Conservation (phyloP, 2,797 vertebrate species). For the Gymnothorax javanicus region DNA sequence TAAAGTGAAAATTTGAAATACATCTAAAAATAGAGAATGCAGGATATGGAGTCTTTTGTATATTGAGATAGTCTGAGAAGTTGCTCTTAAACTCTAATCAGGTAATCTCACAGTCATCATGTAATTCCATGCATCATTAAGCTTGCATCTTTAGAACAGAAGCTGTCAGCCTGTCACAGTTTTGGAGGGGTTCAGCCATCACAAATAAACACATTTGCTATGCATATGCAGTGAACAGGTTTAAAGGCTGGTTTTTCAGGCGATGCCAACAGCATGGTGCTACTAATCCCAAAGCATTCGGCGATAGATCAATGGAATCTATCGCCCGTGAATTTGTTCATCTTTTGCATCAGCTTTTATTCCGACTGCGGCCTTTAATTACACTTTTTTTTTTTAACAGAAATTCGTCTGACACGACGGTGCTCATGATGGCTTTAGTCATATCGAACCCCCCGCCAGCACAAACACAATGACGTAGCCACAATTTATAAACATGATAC, state of each 20-base stretch:
- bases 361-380: not conserved
- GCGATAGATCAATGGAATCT: not conserved
- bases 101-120: not conserved
- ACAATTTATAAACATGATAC: not conserved
- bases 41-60: too few relatives aligned
- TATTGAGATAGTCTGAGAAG: too few relatives aligned
- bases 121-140: not conserved
- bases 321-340: not conserved
- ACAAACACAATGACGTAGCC: constrained; percentile 7
- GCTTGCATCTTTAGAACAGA: too few relatives aligned
- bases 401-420: constrained; percentile 4
- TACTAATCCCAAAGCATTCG: not conserved
- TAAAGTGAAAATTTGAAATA: too few relatives aligned
- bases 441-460: not conserved
- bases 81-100: too few relatives aligned
- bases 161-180: not conserved
- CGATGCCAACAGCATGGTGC: not conserved
- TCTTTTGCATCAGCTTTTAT: too few relatives aligned
- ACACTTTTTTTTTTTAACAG: not conserved
- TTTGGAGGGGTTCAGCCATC: not conserved
- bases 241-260: not conserved
- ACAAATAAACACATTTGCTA: not conserved
- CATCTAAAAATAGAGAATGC: too few relatives aligned
- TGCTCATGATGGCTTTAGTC: not conserved
- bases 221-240: too few relatives aligned